A percentile compares a stretch with the other conserved stretches of the same genome.
phyloP scores from a whole-genome alignment of 2,113 vertebrate genomes.

The Naja naja region DNA sequence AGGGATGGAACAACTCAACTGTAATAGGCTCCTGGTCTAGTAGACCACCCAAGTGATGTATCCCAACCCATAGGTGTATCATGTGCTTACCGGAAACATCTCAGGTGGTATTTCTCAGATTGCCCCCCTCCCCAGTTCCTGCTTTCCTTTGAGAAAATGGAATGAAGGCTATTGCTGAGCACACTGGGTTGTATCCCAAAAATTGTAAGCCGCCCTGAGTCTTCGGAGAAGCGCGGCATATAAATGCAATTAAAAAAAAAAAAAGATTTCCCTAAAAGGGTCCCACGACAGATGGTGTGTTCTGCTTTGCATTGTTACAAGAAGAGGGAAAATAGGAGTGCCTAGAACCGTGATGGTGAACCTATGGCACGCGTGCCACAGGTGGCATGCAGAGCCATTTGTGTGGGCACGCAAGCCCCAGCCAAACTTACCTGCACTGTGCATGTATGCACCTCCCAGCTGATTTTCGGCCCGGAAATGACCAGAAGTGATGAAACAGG shows the following conservation, averaged over 20 bases:
- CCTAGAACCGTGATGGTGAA: not conserved
- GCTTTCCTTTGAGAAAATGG: not conserved
- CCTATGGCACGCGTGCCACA: too few species aligned
- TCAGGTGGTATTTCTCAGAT: not conserved
- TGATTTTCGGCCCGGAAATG: too few species aligned
- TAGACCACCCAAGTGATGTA: not conserved
- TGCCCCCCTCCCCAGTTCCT: not conserved
- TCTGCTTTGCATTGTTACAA: not conserved
- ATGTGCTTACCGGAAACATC: not conserved
- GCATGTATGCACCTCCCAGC: too few species aligned
- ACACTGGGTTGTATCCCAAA: too few species aligned
- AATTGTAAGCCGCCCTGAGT: too few species aligned
- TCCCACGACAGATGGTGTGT: not conserved
- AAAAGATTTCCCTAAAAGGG: not conserved
- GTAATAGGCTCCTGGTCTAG: not conserved
- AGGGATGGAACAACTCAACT: not conserved
- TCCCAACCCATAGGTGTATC: not conserved
- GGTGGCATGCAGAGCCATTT: too few species aligned
- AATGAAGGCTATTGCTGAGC: too few species aligned
- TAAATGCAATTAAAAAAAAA: too few species aligned
- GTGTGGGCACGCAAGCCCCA: too few species aligned
- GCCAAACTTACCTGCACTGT: too few species aligned
- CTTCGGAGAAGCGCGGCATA: too few species aligned
- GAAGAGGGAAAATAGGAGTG: not conserved
- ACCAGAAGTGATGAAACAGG: too few species aligned